Evolutionary conservation across 2,797 vertebrate species (phyloP), one percentile per base, ranked within the genome.

Genomic region (Heterohyrax brucei): DNA sequence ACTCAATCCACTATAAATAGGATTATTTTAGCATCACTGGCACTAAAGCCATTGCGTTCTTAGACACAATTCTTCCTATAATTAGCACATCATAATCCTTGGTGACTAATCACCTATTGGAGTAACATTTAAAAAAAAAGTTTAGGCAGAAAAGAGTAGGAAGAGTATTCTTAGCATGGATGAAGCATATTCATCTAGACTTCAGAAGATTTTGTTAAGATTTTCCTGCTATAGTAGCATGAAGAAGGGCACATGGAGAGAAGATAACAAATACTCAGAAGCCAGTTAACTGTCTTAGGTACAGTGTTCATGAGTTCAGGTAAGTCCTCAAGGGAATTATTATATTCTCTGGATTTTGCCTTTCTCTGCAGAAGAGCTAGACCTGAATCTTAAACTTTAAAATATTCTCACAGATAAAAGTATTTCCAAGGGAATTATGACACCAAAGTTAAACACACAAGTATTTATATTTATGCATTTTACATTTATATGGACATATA

Each of bases 141-240:
- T 44, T 64, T 75, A 81, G 10, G 30, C 26, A 66, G 46, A 73
- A 22, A 95, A 44, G 10, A 70, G 10, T 72, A 24, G 21, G 21
- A 89, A 68, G 7, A 24, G 6, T 56, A 19, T 50, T 33, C 50
- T 22, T 68, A 75, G 22, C 22, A 48, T 19, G 13, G 14, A 79
- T 59, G 66, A 96, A 64, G 3, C 6, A 5, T 89, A 24, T 83
- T 95, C 96, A 14, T 68, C 30, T 75, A 46, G 46, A 80, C 12
- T 44, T 2, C 10, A 78, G 66, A 12, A 5, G 0, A 19, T 46
- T 10, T 77, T 95, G 10, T 83, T 5, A 72, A 83, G 5, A 3
- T 28, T 75, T 95, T 79, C 56, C 73, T 70, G 24, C 30, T 87
- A 7, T 91, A 95, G 90, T 86, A 62, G 4, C 21, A 53, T n/a